A percentile compares a stretch with the other conserved stretches of the same genome.
phyloP scores from a whole-genome alignment of 2,888 invertebrate species.

The Alviniconcha strummeri region DNA sequence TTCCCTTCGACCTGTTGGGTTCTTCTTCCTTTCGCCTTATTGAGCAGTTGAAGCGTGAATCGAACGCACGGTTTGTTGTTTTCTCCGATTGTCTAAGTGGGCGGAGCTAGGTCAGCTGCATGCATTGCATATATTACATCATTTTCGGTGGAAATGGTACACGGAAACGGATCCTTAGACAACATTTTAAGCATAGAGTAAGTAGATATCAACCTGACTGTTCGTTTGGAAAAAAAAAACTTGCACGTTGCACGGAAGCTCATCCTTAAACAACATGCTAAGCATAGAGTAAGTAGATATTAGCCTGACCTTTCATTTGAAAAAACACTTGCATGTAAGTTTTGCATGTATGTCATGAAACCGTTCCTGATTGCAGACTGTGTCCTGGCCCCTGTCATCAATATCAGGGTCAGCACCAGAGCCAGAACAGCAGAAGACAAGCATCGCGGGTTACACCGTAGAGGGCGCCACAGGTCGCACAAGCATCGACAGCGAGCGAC shows the following conservation, averaged over 20 bases:
- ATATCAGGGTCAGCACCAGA: background rate
- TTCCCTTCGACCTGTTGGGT: no score
- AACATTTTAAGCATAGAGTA: no score
- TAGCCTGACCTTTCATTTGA: no score
- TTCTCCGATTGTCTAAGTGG: no score
- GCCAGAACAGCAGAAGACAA: background rate
- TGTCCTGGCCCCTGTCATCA: background rate
- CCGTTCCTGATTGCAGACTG: conserved; percentile 4
- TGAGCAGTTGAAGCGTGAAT: no score
- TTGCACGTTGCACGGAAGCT: background rate
- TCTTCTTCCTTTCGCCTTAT: no score
- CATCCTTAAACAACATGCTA: background rate
- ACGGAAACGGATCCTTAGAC: no score
- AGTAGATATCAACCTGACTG: background rate
- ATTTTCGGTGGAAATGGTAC: no score
- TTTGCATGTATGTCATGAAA: background rate
- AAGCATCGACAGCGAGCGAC: background rate
- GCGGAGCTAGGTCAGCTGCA: no score
- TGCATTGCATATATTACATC: no score
- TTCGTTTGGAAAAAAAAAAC: background rate
- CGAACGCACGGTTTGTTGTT: no score
- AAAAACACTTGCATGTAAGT: background rate
- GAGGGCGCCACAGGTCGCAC: background rate
- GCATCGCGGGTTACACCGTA: background rate
- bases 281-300: no score